Base-by-base conservation (phyloP, 2,888 invertebrate genomes). In the Nemapogon koenigi region DNA sequence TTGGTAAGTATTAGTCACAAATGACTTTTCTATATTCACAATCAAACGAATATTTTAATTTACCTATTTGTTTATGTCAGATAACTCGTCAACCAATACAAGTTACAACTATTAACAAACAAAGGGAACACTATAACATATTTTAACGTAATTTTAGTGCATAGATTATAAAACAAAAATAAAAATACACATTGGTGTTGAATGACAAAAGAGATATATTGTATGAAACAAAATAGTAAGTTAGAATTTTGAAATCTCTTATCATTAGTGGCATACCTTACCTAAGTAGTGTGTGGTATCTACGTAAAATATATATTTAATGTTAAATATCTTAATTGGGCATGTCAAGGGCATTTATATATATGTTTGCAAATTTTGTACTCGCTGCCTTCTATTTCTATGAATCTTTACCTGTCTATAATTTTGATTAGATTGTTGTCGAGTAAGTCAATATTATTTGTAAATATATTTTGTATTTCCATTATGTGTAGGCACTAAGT, bases 41-140 rank as follows among this genome's bases (percentile, higher is more conserved):
- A n/a, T n/a, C n/a, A n/a, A n/a, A n/a, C n/a, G n/a, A n/a, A n/a
- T n/a, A n/a, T n/a, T n/a, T n/a, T n/a, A n/a, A n/a, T n/a, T n/a
- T n/a, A n/a, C n/a, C n/a, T n/a, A n/a, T n/a, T n/a, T n/a, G n/a
- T n/a, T n/a, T n/a, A n/a, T 50, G 46, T 45, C 41, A 43, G 43
- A 44, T 39, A 44, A 49, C 46, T 49, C 44, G 46, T 60, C 64
- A 62, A 52, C 53, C 55, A 59, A 55, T 53, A 55, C 55, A 59
- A 60, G 59, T 61, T 76, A 63, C 65, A 54, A 43, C 25, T 32
- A 22, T 29, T 25, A 25, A 37, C 36, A 36, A 81, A 81, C 69
- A 81, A 78, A 59, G 79, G 79, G 79, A 79, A 62, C 79, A 79
- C 66, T 78, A 69, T 76, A 75, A 79, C 78, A 78, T 79, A 79